These are phyloP conservation scores for Caenorhabditis macrosperma DNA, from an alignment of 2,888 invertebrate species.

Conservation along the genomic window DNA sequence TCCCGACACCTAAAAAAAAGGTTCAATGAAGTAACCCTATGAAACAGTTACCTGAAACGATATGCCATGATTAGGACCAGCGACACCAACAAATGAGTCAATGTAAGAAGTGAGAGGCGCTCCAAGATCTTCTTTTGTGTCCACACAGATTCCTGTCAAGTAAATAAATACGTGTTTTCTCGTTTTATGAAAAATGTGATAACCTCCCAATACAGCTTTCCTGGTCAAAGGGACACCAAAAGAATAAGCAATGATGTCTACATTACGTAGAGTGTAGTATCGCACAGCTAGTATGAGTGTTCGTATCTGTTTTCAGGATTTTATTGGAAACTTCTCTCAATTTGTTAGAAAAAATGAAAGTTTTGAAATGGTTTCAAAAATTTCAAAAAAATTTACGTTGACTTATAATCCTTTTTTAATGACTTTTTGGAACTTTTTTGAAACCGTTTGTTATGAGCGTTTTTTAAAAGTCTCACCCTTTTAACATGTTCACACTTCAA, in stretches of 20 bases:
- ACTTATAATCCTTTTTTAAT: no score
- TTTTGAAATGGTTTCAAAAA: no score
- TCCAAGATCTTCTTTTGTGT: conserved; percentile 74
- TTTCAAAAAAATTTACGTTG: no score
- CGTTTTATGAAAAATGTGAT: background rate
- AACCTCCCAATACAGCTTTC: conserved; percentile 76
- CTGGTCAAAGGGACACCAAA: conserved; percentile 75
- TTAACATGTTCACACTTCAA: conserved; percentile 75
- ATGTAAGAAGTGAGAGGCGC: conserved; percentile 70
- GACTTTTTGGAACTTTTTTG: no score
- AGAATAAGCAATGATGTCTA: conserved; percentile 75
- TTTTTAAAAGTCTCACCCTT: no score
- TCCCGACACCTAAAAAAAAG: conserved; percentile 41
- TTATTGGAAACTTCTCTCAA: no score
- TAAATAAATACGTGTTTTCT: background rate
- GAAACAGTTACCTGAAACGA: conserved; percentile 46
- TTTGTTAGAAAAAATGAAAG: no score
- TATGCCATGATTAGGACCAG: conserved; percentile 79
- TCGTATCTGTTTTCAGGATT: conserved; percentile 70
- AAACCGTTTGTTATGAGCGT: no score
- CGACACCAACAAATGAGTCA: conserved; percentile 77
- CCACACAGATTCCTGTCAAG: conserved; percentile 71
- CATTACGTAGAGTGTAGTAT: conserved; percentile 73
- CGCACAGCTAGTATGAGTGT: conserved; percentile 75
- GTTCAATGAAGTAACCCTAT: no score